Evolutionary conservation across 64 coral and sea anemone genomes (phyloP), one percentile per base, ranked within the genome.

Genomic region (Anthopleura sola): DNA sequence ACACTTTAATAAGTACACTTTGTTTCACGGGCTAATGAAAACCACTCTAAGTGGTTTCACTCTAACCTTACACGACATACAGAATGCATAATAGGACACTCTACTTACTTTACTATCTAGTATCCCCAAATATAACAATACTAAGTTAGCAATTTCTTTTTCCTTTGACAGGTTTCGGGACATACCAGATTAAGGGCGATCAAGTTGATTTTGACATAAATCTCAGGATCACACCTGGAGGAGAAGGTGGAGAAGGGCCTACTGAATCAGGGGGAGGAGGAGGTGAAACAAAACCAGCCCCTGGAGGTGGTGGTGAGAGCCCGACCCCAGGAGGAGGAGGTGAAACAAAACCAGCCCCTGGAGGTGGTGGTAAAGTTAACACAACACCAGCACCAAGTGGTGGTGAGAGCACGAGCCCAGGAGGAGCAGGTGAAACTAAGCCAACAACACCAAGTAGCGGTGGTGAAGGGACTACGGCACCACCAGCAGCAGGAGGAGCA

Each of bases 131-230:
- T 53, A 53, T 53, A 53, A 53, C 50, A 53, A 53, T 53, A 53
- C 16, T 8, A 8, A 53, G 6, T 53, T 7, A 53, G 7, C 7
- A 2, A 53, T 12, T 10, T 21, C 5, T 24, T 16, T 56, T 23
- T 62, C 58, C 11, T 62, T 78, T 13, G 19, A 10, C 21, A 90
- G 88, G 88, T 40, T 82, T 83, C 16, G 88, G 88, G 1, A 83
- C 81, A 23, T 90, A 90, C 78, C 79, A 90, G 66, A 60, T 90
- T 32, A 19, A 46, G 36, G 33, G 62, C 5, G 88, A 90, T 90
- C 60, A 83, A 21, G 81, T 90, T 12, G 81, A 90, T 24, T 24
- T 90, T 21, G 88, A 84, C 75, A 21, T 90, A 0, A 84, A 74
- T 23, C 31, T 90, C 17, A 90, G 84, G 55, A 90, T 90, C 34